A percentile compares a stretch with the other conserved stretches of the same genome.
Conservation (phyloP, 2,888 invertebrate species). For the Cerceris ruficornis region DNA sequence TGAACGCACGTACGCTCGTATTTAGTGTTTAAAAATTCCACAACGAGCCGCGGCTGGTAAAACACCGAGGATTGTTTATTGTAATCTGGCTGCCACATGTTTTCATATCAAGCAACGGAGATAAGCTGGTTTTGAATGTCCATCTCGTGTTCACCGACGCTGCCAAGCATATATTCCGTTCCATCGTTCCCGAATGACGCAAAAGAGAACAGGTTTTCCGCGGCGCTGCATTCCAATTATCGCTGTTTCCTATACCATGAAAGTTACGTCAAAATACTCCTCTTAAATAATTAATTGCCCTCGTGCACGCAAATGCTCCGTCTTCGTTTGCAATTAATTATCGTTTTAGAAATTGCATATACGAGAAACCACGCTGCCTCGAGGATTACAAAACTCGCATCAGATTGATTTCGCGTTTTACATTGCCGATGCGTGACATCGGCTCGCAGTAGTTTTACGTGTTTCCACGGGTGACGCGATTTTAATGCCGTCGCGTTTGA, state of each 20-base stretch:
- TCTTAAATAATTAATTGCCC: conserved; percentile 22
- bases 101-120: conserved; percentile 65
- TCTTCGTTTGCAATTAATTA: background rate
- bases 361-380: background rate
- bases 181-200: conserved; percentile 46
- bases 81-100: conserved; percentile 68
- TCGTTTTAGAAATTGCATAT: background rate
- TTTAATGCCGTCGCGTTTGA: background rate
- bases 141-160: conserved; percentile 48
- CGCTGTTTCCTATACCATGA: conserved; percentile 8
- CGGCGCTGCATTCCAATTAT: conserved; percentile 36
- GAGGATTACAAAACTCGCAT: background rate
- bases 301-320: background rate
- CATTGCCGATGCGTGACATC: background rate
- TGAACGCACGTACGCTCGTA: conserved; percentile 27
- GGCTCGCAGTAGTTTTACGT: background rate
- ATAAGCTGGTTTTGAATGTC: conserved; percentile 69
- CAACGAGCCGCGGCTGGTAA: conserved; percentile 37
- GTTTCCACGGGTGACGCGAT: background rate
- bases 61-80: conserved; percentile 64
- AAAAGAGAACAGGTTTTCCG: conserved; percentile 59
- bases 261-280: conserved; percentile 37
- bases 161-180: background rate
- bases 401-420: background rate
- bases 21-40: conserved; percentile 64